A percentile compares a stretch with the other conserved stretches of the same genome.
Conservation (phyloP, 2,888 invertebrate species). For the Drosophila neoperkinsi region DNA sequence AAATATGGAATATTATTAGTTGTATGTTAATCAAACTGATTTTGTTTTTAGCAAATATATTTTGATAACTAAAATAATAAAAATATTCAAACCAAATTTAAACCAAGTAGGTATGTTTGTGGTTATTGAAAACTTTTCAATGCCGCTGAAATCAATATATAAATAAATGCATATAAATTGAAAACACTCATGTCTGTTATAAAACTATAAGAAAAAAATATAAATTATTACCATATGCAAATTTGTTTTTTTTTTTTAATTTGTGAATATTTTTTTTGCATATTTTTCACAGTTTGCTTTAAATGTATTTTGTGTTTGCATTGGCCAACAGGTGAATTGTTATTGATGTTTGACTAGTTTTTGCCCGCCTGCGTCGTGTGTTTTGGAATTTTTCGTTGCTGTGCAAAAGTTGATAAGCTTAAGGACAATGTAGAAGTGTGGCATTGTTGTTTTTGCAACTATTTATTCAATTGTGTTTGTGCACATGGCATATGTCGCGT, state of each 20-base stretch:
- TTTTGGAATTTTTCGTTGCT: slow-evolving; percentile 57
- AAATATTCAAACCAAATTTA: neutral
- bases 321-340: slow-evolving; percentile 55
- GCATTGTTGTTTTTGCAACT: slow-evolving; percentile 60
- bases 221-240: slow-evolving; percentile 20
- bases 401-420: slow-evolving; percentile 76
- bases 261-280: slow-evolving; percentile 10
- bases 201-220: slow-evolving; percentile 14
- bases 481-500: slow-evolving; percentile 66
- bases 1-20: neutral
- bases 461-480: slow-evolving; percentile 73
- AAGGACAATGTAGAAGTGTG: slow-evolving; percentile 72
- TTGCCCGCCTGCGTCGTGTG: slow-evolving; percentile 23
- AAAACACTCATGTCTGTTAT: slow-evolving; percentile 22
- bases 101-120: neutral
- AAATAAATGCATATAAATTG: slow-evolving; percentile 26
- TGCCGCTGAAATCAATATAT: slow-evolving; percentile 21
- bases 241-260: slow-evolving; percentile 2
- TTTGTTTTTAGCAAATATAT: neutral
- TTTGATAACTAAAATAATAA: neutral
- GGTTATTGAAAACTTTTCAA: slow-evolving; percentile 30
- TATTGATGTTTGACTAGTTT: slow-evolving; percentile 59
- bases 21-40: neutral
- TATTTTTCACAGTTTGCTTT: slow-evolving; percentile 24
- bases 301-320: slow-evolving; percentile 33